Conservation (phyloP, 2,797 vertebrate genomes). For the Ataeniobius toweri region DNA sequence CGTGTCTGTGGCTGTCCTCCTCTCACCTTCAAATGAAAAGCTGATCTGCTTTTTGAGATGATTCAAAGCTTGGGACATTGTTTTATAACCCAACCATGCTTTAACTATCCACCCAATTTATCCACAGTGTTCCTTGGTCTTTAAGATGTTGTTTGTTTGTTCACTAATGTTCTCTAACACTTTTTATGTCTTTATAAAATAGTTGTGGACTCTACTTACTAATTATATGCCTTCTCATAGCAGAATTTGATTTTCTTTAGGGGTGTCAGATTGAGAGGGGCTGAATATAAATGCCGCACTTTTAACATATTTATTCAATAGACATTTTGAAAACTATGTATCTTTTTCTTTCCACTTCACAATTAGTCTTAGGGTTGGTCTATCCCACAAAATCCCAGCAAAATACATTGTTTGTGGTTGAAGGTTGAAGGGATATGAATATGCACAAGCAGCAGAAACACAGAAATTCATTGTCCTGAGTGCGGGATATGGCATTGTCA, state of each 20-base stretch:
- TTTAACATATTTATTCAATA: not conserved
- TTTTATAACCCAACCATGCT: not conserved
- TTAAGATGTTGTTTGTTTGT: not conserved
- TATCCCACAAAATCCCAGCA: not conserved
- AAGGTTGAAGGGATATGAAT: constrained; percentile 29
- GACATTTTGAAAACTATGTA: not conserved
- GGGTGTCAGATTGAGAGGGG: not conserved
- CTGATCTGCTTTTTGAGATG: not conserved
- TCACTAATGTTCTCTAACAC: not conserved
- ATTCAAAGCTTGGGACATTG: not conserved
- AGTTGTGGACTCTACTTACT: not conserved
- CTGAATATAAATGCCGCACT: not conserved
- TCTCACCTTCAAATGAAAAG: not conserved
- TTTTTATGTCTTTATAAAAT: not conserved
- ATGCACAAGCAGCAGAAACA: constrained; percentile 53
- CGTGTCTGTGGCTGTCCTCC: not conserved
- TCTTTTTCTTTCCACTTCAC: not conserved
- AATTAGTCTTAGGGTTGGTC: not conserved
- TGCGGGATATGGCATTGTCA: constrained; percentile 34
- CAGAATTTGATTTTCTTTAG: not conserved
- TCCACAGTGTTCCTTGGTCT: not conserved
- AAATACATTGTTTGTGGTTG: not conserved
- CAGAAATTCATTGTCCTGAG: constrained; percentile 16
- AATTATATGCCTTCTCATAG: not conserved
- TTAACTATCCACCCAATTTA: not conserved